These are phyloP conservation scores for Marasmarcha lunaedactyla DNA, from an alignment of 2,888 invertebrate genomes.

Conservation along the genomic window DNA sequence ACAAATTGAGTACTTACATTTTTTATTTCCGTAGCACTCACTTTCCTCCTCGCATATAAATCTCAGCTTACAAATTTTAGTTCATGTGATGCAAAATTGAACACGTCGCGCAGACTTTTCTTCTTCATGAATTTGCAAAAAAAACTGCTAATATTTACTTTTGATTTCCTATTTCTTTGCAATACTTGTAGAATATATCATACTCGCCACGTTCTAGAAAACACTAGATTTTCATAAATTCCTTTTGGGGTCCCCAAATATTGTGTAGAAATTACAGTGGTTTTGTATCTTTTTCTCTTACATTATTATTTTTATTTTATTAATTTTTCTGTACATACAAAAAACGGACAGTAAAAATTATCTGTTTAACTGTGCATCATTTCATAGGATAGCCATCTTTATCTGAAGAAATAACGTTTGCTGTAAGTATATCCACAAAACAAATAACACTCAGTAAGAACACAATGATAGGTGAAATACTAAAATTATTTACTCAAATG, in stretches of 20 bases:
- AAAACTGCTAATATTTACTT: too few species aligned
- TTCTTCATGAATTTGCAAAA: too few species aligned
- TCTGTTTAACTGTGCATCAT: conserved; percentile 83
- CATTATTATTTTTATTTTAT: conserved; percentile 39
- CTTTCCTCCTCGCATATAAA: too few species aligned
- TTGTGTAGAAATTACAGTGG: not conserved
- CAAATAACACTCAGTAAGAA: conserved; percentile 66
- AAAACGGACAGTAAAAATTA: conserved; percentile 76
- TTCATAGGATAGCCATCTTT: conserved; percentile 79
- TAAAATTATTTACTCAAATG: conserved; percentile 40
- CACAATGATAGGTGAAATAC: conserved; percentile 62
- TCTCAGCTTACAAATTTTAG: not conserved
- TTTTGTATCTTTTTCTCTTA: conserved; percentile 12
- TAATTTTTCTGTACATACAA: conserved; percentile 64
- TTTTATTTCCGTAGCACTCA: too few species aligned
- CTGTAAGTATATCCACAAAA: conserved; percentile 69
- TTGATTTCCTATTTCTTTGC: too few species aligned
- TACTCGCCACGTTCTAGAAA: too few species aligned
- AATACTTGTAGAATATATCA: too few species aligned
- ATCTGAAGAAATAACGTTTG: conserved; percentile 70
- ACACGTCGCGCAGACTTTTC: not conserved
- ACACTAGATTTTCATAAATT: too few species aligned
- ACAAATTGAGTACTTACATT: too few species aligned
- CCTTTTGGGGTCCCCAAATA: not conserved
- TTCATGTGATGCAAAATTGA: conserved; percentile 2